Evolutionary conservation across 2,888 invertebrate genomes (phyloP), one percentile per base, ranked within the genome.

Genomic region (Microctonus brassicae): DNA sequence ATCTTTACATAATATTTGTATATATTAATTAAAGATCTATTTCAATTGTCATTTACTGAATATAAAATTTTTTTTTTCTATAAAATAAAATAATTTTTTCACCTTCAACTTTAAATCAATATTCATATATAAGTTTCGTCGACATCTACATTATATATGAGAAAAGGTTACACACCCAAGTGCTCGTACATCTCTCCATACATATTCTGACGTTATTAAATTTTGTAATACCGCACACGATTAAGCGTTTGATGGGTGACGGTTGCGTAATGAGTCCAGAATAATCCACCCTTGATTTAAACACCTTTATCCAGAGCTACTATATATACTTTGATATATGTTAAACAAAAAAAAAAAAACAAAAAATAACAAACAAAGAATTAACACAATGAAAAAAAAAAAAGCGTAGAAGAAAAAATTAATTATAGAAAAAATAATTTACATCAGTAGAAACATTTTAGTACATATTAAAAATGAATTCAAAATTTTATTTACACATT

Each of bases 221-320:
- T 63, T 63, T 63, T 63, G 47, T 63, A 47, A 63, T 47, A 63
- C 63, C 26, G n/a, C 47, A 47, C 47, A 63, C 63, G 47, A 29
- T 47, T 26, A 63, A 63, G 29, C 47, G 20, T 63, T 24, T 47
- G 39, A 29, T 63, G 26, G 47, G 39, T 63, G 29, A 29, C 20
- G 47, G 26, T 29, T 63, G 20, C 47, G 42, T 63, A 47, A 63
- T 63, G 47, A 63, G 47, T 47, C 63, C 17, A 47, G 29, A 29
- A 47, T 63, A 17, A 47, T 47, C 47, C 26, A 60, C 29, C 34
- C 60, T 60, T 17, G 60, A 34, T 60, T 34, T 60, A 34, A 60
- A 60, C 34, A 57, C 29, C 34, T 11, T 36, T 62, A 42, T 22
- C 42, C 42, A 17, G n/a, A 60, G 34, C 33, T n/a, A 39, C 11